Conservation (phyloP, 2,113 vertebrate species). For the Chaetodon auriga region DNA sequence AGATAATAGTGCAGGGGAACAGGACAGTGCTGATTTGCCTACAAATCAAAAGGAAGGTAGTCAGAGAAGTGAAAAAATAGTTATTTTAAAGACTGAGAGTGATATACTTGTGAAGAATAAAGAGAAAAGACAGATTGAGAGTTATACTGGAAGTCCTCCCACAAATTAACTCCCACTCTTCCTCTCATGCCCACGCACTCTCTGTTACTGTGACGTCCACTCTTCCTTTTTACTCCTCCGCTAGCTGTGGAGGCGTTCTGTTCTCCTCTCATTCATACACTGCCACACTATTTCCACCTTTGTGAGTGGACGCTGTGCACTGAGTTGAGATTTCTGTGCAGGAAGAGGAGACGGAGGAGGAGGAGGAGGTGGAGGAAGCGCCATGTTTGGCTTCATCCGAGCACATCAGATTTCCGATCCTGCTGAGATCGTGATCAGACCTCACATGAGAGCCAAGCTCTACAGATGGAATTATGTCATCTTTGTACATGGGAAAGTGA, state of each 20-base stretch:
- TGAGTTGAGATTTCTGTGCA: conserved; percentile 49
- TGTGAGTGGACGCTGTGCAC: conserved; percentile 59
- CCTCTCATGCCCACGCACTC: conserved; percentile 76
- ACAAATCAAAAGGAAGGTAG: not conserved
- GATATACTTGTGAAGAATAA: conserved; percentile 37
- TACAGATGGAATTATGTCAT: conserved; percentile 63
- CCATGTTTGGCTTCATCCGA: conserved; percentile 78
- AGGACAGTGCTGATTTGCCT: not conserved
- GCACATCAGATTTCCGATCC: conserved; percentile 66
- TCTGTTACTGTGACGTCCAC: conserved; percentile 80
- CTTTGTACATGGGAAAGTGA: conserved; percentile 3
- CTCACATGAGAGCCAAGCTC: conserved; percentile 59
- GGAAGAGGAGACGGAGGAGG: conserved; percentile 59
- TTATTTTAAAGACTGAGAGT: conserved; percentile 18
- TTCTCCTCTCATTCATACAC: conserved; percentile 75
- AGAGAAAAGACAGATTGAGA: conserved; percentile 70
- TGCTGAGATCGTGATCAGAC: conserved; percentile 68
- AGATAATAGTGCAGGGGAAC: not conserved
- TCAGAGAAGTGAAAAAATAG: not conserved
- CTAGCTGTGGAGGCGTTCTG: conserved; percentile 77
- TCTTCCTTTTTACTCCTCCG: conserved; percentile 76
- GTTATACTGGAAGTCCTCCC: conserved; percentile 71
- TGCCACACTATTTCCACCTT: conserved; percentile 64
- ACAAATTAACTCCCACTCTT: conserved; percentile 73
- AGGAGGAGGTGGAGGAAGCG: conserved; percentile 61